Conservation (phyloP, 2,797 vertebrate species). For the Tokudaia tokunoshimensis region DNA sequence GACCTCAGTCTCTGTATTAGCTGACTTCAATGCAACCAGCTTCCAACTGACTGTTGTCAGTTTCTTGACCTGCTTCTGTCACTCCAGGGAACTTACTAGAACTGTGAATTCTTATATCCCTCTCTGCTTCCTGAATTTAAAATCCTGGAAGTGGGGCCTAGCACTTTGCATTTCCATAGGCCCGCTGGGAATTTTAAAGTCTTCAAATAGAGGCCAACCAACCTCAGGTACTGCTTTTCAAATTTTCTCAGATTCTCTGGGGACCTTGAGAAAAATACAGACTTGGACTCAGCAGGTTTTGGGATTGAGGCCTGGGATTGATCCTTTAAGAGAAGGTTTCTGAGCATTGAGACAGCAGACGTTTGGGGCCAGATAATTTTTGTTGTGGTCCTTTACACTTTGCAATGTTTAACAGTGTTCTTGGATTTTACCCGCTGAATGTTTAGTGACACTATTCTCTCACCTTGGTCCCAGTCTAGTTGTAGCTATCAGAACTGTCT, state of each 20-base stretch:
- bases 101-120: neutral
- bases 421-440: neutral
- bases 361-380: neutral
- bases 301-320: neutral
- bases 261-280: neutral
- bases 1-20: neutral
- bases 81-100: neutral
- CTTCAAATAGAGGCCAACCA: neutral
- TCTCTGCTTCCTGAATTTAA: neutral
- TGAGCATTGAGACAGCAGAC: neutral
- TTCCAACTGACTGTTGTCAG: neutral
- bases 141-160: neutral
- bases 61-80: neutral
- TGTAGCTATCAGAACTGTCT: constrained; percentile 14
- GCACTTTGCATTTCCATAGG: neutral
- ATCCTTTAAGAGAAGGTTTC: neutral
- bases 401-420: neutral
- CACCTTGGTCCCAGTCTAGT: neutral
- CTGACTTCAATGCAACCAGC: neutral
- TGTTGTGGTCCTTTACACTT: neutral
- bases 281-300: constrained; percentile 26
- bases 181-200: neutral
- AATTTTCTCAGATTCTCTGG: neutral
- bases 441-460: neutral
- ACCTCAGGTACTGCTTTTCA: neutral